These are phyloP conservation scores for Porites evermanni DNA, from an alignment of 92 coral and sea anemone species.

Conservation along the genomic window DNA sequence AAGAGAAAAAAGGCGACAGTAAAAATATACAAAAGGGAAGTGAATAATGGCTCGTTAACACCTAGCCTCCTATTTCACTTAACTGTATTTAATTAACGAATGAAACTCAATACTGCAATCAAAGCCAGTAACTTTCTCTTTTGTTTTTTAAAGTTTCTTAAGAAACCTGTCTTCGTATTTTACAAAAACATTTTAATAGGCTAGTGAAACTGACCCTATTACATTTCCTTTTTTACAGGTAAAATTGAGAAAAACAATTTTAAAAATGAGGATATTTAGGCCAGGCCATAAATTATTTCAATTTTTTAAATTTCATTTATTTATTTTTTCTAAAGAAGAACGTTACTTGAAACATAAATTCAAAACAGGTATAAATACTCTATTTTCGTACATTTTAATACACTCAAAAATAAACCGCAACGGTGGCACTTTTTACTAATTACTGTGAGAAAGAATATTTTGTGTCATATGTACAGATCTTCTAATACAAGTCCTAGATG, in stretches of 20 bases:
- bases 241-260: no score
- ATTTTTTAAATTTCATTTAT: no score
- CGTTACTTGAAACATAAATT: neutral
- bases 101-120: neutral
- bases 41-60: neutral
- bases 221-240: neutral
- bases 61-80: neutral
- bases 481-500: no score
- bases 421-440: neutral
- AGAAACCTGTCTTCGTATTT: no score
- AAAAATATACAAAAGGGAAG: neutral
- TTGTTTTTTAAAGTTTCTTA: no score
- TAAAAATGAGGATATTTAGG: no score
- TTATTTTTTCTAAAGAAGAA: no score
- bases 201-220: no score
- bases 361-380: neutral
- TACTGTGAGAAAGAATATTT: conserved; percentile 20
- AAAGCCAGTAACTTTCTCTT: neutral
- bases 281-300: no score
- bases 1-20: neutral
- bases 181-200: no score
- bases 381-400: neutral
- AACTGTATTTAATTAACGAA: conserved; percentile 11
- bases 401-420: neutral
- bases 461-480: neutral